Evolutionary conservation across 2,888 invertebrate species (phyloP), one percentile per base, ranked within the genome.

Genomic region (Tenthredo livida): DNA sequence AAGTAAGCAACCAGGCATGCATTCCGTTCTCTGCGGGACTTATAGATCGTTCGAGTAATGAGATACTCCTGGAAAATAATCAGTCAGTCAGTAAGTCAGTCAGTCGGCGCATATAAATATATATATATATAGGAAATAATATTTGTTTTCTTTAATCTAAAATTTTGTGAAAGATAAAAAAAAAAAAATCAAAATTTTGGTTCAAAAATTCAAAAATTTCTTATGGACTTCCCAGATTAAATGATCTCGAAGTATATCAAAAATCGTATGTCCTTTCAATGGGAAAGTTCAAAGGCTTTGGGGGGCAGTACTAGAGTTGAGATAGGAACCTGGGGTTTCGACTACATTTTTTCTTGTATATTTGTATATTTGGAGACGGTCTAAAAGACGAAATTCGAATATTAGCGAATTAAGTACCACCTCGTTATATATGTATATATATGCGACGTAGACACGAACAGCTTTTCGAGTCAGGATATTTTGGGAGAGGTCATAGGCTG

Each of bases 401-500:
- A 37, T 7, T 37, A 37, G 29, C 37, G 37, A 37, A 37, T 37
- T 37, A 37, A 37, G 37, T 7, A 37, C 2, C 37, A 37, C 6
- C 37, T 37, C 7, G 37, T 37, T 37, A 7, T 33, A 17, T 6
- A 25, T 33, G 1, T 15, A 10, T 29, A 50, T 50, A 75, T 17
- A 40, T 86, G 89, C 89, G 91, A 91, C 90, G 43, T 12, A 84
- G 84, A 84, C 29, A 84, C 29, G 70, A 29, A n/a, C 12, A 70
- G 37, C 29, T 50, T 54, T 33, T 25, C 50, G 29, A 67, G 70
- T 84, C 86, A 85, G 89, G 90, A 91, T 93, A 93, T 93, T 93
- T 93, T 89, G 91, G 91, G 93, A 92, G 93, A 92, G 93, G 93
- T 93, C 92, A 93, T 93, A 93, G 93, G 93, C 93, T 93, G 93